Base-by-base conservation (phyloP, 2,113 vertebrate genomes). In the Rhabdornis inornatus region DNA sequence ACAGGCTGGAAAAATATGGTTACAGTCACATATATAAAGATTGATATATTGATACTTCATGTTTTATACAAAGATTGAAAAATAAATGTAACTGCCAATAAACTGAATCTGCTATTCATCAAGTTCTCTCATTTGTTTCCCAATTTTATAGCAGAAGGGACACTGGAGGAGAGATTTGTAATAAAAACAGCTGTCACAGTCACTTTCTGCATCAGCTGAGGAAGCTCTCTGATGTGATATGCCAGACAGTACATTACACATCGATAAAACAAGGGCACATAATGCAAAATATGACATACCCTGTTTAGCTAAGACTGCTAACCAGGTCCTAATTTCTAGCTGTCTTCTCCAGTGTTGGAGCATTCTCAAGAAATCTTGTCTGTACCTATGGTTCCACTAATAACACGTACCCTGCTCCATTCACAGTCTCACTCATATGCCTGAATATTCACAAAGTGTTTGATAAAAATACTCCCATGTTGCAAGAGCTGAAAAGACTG, bases 21-120 rank as follows among this genome's bases (percentile, higher is more conserved):
- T 86, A 66, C 82, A 94, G 68, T 90, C 88, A 71, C 35, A 68
- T 71, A 66, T 60, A 80, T 95, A 95, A 91, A 94, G 50, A 63
- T n/a, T 91, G 87, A 95, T 88, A 85, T 86, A 95, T 70, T 61
- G 75, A 75, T 90, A 90, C 24, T 92, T 90, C 60, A 44, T 70
- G 42, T 70, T 92, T 90, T 91, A 88, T 93, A 90, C 80, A 89
- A 96, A 83, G 66, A 74, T 70, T 70, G 82, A 86, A 94, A 95
- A 91, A 95, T 85, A 95, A 94, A 93, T 81, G 86, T 92, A 95
- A 95, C 83, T 93, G 71, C 75, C 87, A 94, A 93, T 89, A 96
- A 94, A 90, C 55, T 50, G 86, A 85, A 83, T 75, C 75, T 88
- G 66, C 63, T 91, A 85, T 80, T 94, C 68, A 80, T 94, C 93